Conservation (phyloP, 2,888 invertebrate genomes). For the Drosophila tanythrix region DNA sequence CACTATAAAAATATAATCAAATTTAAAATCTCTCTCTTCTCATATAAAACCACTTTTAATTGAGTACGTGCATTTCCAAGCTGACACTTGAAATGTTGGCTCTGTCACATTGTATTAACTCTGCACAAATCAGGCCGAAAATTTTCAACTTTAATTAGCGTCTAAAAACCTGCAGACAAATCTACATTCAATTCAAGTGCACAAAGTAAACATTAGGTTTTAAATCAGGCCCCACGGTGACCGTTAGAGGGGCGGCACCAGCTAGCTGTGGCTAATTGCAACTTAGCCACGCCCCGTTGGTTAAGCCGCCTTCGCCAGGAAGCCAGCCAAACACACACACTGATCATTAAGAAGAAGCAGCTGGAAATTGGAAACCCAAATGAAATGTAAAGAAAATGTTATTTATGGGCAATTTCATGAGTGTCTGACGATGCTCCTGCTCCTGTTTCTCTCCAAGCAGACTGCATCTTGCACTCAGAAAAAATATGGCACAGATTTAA, state of each 20-base stretch:
- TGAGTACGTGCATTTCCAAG: neutral
- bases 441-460: slow-evolving; percentile 19
- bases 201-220: slow-evolving; percentile 57
- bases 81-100: neutral
- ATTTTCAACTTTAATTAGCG: slow-evolving; percentile 67
- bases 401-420: slow-evolving; percentile 81
- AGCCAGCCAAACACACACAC: slow-evolving; percentile 46
- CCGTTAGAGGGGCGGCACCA: neutral
- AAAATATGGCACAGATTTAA: neutral
- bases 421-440: slow-evolving; percentile 64
- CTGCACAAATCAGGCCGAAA: neutral
- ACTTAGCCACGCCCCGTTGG: slow-evolving; percentile 77
- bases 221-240: slow-evolving; percentile 48
- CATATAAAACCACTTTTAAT: neutral
- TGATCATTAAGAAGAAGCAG: slow-evolving; percentile 40
- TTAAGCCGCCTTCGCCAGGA: slow-evolving; percentile 62
- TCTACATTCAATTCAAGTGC: slow-evolving; percentile 56
- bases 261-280: slow-evolving; percentile 70
- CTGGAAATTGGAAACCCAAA: slow-evolving; percentile 56
- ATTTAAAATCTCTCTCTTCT: neutral
- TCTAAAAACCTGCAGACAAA: slow-evolving; percentile 43
- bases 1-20: neutral
- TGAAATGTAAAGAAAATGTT: slow-evolving; percentile 82
- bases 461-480: neutral
- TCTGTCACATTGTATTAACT: neutral